Evolutionary conservation across 2,113 vertebrate genomes (phyloP), one percentile per base, ranked within the genome.

Genomic region (Melanocharis versteri): DNA sequence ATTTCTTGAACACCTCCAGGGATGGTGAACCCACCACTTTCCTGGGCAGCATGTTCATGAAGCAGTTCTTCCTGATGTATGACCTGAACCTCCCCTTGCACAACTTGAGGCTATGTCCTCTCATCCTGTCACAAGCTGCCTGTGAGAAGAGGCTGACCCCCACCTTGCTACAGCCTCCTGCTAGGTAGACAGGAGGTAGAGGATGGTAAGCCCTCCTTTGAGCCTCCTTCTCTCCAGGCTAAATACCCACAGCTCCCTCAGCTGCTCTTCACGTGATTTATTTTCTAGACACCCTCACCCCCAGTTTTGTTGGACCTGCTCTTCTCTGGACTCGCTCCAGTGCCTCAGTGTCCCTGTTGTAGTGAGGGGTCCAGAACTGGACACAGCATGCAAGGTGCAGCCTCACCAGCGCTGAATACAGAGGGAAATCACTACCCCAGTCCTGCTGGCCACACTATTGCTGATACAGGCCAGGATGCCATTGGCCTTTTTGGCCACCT

Each of bases 351-450:
- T 27, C 42, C 27, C 35, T 75, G 24, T 24, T 15, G 42, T 13
- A 56, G 22, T 48, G 26, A 42, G 20, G 2, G 13, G 4, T 5
- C 9, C 42, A 48, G 30, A 71, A 6, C 6, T 31, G 65, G 17
- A 17, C 40, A 40, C 13, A 30, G 13, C 4, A 30, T 11, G 15
- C 6, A 7, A 56, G 3, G 1, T 10, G 11, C 2, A 3, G 17
- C 30, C 35, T 56, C 42, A 8, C 13, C 35, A 42, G 30, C 12
- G 57, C 13, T 4, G 4, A 40, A 2, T 15, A 14, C 19, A 40
- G 35, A 48, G 21, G 42, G 20, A 20, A 31, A 27, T 35, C 48
- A 17, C 8, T n/a, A 4, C 7, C 20, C 9, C 5, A 3, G 13
- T 15, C 40, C 75, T 64, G 35, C 30, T 47, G 40, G 30, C 13